Evolutionary conservation across 2,113 vertebrate genomes (phyloP), one percentile per base, ranked within the genome.

Genomic region (Sphyrna mokarran): DNA sequence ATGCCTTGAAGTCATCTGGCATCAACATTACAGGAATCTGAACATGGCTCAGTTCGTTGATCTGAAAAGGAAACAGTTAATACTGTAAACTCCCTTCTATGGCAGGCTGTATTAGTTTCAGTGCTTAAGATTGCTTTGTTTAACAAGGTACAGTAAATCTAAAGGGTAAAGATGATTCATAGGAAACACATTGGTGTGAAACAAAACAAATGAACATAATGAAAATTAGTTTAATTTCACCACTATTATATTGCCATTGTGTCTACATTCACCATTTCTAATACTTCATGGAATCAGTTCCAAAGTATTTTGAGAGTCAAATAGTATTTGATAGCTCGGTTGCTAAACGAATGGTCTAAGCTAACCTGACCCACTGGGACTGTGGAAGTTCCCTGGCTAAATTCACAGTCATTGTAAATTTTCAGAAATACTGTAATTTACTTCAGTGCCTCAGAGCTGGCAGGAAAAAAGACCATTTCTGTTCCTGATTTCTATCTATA

Each of bases 1-100:
- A 99, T 96, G 99, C 99, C 98, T 99, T 99, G 96, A 99, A 99
- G 97, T 99, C 99, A 95, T 99, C 99, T 2, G 99, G 99, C 98
- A 99, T 99, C 90, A 99, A 96, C 98, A 99, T 99, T 96, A 99
- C 99, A 0, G 98, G 99, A 96, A 99, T 98, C 4, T 98, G 99
- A 96, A 99, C 98, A 76, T 99, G 99, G 97, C 98, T 98, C 97
- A 99, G 97, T 96, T 99, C 99, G 0, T 99, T 99, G 97, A 99
- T 98, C 99, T 99, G 97, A 29, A 96, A 96, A 93, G 58, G 90
- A 94, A 96, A 89, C 20, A 43, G 54, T 91, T 40, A 72, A 95
- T 63, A 70, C 40, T 76, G 43, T 95, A 95, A 95, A 54, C 29
- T 95, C 26, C 18, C 43, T 95, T 95, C 76, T 33, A 76, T 54